phyloP scores from a whole-genome alignment of 2,888 invertebrate genomes.

The Escarpia spicata region DNA sequence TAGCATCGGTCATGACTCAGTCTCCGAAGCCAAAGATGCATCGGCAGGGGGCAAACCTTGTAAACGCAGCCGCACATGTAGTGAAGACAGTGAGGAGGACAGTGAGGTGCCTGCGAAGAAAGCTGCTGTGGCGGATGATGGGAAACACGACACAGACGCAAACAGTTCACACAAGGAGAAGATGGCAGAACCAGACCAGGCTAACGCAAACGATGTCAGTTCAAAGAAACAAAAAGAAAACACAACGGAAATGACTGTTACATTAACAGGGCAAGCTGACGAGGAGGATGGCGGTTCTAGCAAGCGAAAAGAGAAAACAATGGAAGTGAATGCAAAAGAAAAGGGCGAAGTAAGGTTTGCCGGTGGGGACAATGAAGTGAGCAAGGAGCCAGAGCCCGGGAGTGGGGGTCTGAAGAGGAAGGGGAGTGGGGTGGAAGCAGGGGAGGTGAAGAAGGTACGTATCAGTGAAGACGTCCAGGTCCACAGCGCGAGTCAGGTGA shows the following conservation, averaged over 20 bases:
- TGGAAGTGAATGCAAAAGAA: conserved; percentile 8
- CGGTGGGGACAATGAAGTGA: neutral
- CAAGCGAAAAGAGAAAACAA: neutral
- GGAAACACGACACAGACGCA: neutral
- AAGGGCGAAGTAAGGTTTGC: neutral
- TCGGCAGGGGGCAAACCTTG: neutral
- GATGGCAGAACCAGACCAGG: neutral
- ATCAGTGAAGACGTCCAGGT: conserved; percentile 35
- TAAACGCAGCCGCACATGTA: neutral
- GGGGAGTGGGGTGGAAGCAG: conserved; percentile 23
- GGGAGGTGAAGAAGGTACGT: conserved; percentile 32
- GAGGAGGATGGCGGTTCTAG: neutral
- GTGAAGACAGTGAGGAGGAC: neutral
- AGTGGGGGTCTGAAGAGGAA: conserved; percentile 22
- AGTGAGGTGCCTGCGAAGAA: conserved; percentile 18
- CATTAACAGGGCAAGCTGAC: too few relatives aligned
- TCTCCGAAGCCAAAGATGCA: neutral
- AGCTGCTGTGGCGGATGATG: neutral
- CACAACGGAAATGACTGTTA: neutral
- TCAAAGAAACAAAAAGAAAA: conserved; percentile 13
- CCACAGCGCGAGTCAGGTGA: neutral
- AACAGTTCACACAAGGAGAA: neutral
- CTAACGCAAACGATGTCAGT: neutral
- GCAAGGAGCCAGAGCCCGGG: conserved; percentile 17
- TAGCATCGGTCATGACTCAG: neutral